These are phyloP conservation scores for Cryptophagus acutangulus DNA, from an alignment of 2,888 invertebrate species.

Conservation along the genomic window DNA sequence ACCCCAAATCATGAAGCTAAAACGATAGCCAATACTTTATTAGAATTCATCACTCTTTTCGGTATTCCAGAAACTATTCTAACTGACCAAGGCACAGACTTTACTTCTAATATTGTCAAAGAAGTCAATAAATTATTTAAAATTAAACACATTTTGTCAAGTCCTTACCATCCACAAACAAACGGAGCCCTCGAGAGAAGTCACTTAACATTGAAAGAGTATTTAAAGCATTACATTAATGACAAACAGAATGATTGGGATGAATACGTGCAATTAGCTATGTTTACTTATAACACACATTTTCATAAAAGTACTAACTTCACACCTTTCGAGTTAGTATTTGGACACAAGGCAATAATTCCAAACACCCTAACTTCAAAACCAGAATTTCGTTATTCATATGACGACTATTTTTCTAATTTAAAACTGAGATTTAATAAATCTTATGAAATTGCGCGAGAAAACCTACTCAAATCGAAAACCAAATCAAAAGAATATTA, in stretches of 20 bases:
- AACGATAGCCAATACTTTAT: constrained; percentile 34
- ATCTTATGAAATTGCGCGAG: constrained; percentile 22
- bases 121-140: constrained; percentile 34
- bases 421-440: constrained; percentile 27
- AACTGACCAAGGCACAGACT: constrained; percentile 42
- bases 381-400: constrained; percentile 21
- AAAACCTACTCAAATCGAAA: constrained; percentile 29
- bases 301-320: constrained; percentile 34
- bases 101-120: constrained; percentile 36
- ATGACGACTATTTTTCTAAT: constrained; percentile 25
- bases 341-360: constrained; percentile 34
- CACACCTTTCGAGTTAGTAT: constrained; percentile 39
- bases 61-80: constrained; percentile 39
- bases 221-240: constrained; percentile 34
- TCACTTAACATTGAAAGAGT: constrained; percentile 33
- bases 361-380: constrained; percentile 26
- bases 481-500: constrained; percentile 29
- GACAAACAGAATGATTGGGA: constrained; percentile 34
- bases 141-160: constrained; percentile 32
- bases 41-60: constrained; percentile 36
- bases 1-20: constrained; percentile 32
- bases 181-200: constrained; percentile 37
- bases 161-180: constrained; percentile 35
- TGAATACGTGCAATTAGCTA: constrained; percentile 28
- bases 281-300: constrained; percentile 34